Base-by-base conservation (phyloP, 2,113 vertebrate species). In the Halichoerus grypus region DNA sequence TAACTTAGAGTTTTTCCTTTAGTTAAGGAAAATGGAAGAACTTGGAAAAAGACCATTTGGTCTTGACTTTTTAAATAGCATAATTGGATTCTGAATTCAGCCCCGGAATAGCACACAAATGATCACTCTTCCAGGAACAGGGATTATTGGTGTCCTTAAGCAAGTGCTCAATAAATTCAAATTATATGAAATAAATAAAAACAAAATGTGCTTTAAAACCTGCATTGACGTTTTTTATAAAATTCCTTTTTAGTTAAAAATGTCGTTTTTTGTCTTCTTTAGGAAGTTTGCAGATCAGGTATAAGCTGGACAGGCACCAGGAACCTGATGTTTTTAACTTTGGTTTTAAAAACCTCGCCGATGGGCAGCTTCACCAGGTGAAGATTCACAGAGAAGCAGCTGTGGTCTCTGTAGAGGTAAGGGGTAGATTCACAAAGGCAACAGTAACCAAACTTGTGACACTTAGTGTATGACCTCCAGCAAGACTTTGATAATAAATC, bases 281-380 rank as follows among this genome's bases (percentile, higher is more conserved):
- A 99, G 99, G 99, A 98, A 99, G 98, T 97, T 98, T 99, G 96
- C 99, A 99, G 71, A 98, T 99, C 63, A 98, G 98, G 3, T 99
- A 99, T 97, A 99, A 98, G 65, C 94, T 99, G 67, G 98, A 99
- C 36, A 98, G 95, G 61, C 98, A 98, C 97, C 98, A 98, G 93
- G 98, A 98, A 80, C 98, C 98, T 74, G 99, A 99, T 83, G 92
- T 98, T 87, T 98, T 99, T 88, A 98, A 49, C 61, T 97, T 98
- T 81, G 97, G 91, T 96, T 96, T 97, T 49, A 99, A 98, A 98
- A 99, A 39, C 77, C 88, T 99, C 97, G 99, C 99, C 57, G 98
- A 99, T 82, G 99, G 99, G 81, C 98, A 99, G 4, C 97, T 99
- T n/a, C 99, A 99, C 24, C 98, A 88, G 0, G 94, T 99, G 89